Evolutionary conservation across 2,113 vertebrate species (phyloP), one percentile per base, ranked within the genome.

Genomic region (Amazona vittata): DNA sequence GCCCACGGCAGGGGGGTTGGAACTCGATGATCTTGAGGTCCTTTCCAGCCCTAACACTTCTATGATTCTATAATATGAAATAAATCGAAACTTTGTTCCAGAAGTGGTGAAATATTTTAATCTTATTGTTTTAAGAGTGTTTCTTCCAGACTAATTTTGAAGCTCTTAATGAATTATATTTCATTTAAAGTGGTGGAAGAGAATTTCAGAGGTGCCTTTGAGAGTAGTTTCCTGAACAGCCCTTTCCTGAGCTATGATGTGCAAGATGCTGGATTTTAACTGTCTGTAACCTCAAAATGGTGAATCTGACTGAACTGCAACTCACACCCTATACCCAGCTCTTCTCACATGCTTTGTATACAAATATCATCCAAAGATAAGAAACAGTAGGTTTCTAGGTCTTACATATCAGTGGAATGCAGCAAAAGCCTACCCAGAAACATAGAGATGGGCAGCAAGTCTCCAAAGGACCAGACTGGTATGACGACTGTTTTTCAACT

Each of bases 371-470:
- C 11, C 21, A 39, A 52, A 70, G 31, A 50, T 1, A 35, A 28
- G 26, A 11, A 12, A 5, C 20, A 25, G 17, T 3, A 35, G 22
- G 50, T 57, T 91, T 59, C 28, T 44, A 50, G 37, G 35, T 19
- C 37, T 20, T 44, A 7, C 14, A 57, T 15, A 24, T 63, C 52
- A 7, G 7, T 60, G 31, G 63, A 79, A 75, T 1, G 10, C 20
- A 55, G 11, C 11, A 60, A 75, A 86, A 88, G 4, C 33, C 44
- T 43, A 21, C 8, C 18, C 4, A 19, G 9, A 64, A 73, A 20
- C 2, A 3, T 12, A n/a, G 39, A 64, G 37, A 22, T 4, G 12
- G 57, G 2, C 12, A 67, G 15, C 14, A 65, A 0, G 19, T 70
- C 21, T 52, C 2, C 1, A 33, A 21, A 86, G n/a, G 68, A 13